These are phyloP conservation scores for Drosophila nigritarsus DNA, from an alignment of 2,888 invertebrate species.

Conservation along the genomic window DNA sequence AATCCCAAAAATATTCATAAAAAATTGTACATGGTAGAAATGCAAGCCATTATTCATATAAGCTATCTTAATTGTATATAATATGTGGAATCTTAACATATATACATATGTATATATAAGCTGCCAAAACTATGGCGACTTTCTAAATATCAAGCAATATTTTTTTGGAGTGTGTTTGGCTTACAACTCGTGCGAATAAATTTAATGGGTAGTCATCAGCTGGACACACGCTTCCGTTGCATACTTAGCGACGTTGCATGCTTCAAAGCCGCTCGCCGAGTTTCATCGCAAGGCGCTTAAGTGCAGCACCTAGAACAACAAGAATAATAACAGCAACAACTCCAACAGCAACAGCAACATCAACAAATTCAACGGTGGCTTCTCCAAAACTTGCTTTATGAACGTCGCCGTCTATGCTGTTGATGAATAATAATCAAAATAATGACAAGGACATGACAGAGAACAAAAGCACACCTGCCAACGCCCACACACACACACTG, in stretches of 20 bases:
- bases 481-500: constrained; percentile 17
- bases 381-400: constrained; percentile 72
- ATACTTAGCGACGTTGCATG: constrained; percentile 60
- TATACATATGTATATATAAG: too few species aligned
- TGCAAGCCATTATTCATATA: background rate
- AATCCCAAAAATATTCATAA: background rate
- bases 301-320: constrained; percentile 50
- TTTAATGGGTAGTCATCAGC: constrained; percentile 73
- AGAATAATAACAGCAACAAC: constrained; percentile 23
- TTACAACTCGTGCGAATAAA: constrained; percentile 69
- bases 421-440: constrained; percentile 82
- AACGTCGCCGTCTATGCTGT: constrained; percentile 53
- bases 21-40: accelerated
- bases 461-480: constrained; percentile 79
- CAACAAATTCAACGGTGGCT: constrained; percentile 35
- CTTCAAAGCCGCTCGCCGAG: constrained; percentile 67
- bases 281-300: constrained; percentile 60
- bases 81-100: too few species aligned
- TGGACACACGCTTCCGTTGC: constrained; percentile 42
- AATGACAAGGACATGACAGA: constrained; percentile 79
- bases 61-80: too few species aligned
- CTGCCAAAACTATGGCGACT: background rate
- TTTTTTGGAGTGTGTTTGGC: constrained; percentile 2
- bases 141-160: background rate
- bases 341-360: constrained; percentile 6